Conservation (phyloP, 2,113 vertebrate genomes). For the Dipodomys spectabilis region DNA sequence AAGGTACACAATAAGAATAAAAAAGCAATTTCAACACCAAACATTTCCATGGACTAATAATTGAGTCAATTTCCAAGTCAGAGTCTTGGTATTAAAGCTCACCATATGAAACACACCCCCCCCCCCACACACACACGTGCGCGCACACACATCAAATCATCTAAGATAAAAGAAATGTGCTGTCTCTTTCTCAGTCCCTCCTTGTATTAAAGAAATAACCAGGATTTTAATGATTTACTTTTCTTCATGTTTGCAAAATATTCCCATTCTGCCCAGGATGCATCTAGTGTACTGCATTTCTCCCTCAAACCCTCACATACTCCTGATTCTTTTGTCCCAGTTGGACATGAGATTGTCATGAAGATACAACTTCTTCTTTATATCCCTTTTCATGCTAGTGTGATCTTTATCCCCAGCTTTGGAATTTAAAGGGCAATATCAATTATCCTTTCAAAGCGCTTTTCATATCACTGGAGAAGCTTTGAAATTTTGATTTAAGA, state of each 20-base stretch:
- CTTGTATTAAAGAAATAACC: slow-evolving; percentile 29
- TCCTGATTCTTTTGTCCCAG: slow-evolving; percentile 26
- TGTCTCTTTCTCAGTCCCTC: slow-evolving; percentile 32
- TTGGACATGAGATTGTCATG: slow-evolving; percentile 50
- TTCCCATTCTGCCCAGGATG: slow-evolving; percentile 58
- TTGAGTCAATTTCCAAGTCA: slow-evolving; percentile 65
- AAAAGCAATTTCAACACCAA: slow-evolving; percentile 48
- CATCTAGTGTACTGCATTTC: slow-evolving; percentile 56
- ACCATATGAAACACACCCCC: slow-evolving; percentile 65
- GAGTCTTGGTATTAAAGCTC: slow-evolving; percentile 63
- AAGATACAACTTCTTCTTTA: neutral
- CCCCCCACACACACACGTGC: no score
- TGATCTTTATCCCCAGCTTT: slow-evolving; percentile 45
- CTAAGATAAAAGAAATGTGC: slow-evolving; percentile 60
- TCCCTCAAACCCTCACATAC: neutral
- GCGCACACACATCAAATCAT: no score
- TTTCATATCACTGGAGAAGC: slow-evolving; percentile 66
- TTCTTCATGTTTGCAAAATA: slow-evolving; percentile 66
- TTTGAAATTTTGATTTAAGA: slow-evolving; percentile 66
- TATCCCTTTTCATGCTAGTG: slow-evolving; percentile 33
- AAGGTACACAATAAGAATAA: slow-evolving; percentile 34
- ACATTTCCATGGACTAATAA: slow-evolving; percentile 40
- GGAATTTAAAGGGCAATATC: slow-evolving; percentile 68
- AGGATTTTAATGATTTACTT: slow-evolving; percentile 72
- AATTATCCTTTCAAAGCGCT: slow-evolving; percentile 70